Evolutionary conservation across 1,140 invertebrate genomes (phyloP).

Genomic region (Drosophila watanabei): DNA sequence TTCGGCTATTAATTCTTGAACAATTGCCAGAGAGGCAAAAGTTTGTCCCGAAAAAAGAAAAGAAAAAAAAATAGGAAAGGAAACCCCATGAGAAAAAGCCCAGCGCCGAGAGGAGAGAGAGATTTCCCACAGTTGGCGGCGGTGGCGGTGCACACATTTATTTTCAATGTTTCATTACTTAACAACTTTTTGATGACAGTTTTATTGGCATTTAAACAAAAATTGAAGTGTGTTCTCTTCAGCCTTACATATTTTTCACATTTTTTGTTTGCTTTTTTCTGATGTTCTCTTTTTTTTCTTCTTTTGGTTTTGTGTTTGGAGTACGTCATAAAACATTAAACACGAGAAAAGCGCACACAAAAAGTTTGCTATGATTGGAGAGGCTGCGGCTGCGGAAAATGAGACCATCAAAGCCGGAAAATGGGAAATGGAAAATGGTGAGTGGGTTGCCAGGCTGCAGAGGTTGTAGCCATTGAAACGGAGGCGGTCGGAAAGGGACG

Average conservation of each 20-base stretch:
- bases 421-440: slow-evolving; percentile 13
- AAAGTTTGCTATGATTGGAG: slow-evolving; percentile 47
- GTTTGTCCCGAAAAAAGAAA: slow-evolving; percentile 47
- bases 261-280: slow-evolving; percentile 7
- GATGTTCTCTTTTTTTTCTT: not conserved
- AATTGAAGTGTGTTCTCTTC: slow-evolving; percentile 51
- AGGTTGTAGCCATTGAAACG: slow-evolving; percentile 14
- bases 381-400: slow-evolving; percentile 44
- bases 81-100: slow-evolving; percentile 5
- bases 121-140: slow-evolving; percentile 23
- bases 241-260: slow-evolving; percentile 41
- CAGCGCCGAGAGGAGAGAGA: not conserved
- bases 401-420: slow-evolving; percentile 49
- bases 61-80: not conserved
- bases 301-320: slow-evolving; percentile 15
- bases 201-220: slow-evolving; percentile 76
- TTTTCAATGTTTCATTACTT: slow-evolving; percentile 80
- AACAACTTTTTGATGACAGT: slow-evolving; percentile 83
- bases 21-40: slow-evolving; percentile 68
- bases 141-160: slow-evolving; percentile 55
- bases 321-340: slow-evolving; percentile 54
- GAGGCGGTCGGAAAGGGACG: not conserved
- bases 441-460: slow-evolving; percentile 17
- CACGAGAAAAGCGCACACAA: slow-evolving; percentile 47
- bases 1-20: slow-evolving; percentile 54